These are phyloP conservation scores for Synergus gifuensis DNA, from an alignment of 2,888 invertebrate genomes.

Conservation along the genomic window DNA sequence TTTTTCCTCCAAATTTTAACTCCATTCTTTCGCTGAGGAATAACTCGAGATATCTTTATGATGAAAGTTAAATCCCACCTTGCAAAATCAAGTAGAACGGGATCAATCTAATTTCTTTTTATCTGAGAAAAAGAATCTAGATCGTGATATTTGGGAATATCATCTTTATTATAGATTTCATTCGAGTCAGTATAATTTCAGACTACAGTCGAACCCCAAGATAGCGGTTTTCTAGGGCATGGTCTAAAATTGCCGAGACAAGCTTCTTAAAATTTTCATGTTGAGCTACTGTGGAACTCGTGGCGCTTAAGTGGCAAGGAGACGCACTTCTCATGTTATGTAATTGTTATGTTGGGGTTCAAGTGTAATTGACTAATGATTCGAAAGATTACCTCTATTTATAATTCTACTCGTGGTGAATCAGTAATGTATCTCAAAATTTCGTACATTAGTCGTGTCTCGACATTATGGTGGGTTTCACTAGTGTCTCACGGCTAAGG, in stretches of 20 bases:
- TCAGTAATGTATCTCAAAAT: slow-evolving; percentile 20
- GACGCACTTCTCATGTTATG: too few species aligned
- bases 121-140: background rate
- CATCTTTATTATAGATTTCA: background rate
- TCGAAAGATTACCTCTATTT: background rate
- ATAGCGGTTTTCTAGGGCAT: too few species aligned
- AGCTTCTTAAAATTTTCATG: too few species aligned
- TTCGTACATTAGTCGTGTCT: slow-evolving; percentile 22
- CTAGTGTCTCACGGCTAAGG: slow-evolving; percentile 49
- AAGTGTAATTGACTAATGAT: background rate
- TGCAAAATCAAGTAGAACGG: background rate
- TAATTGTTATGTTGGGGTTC: too few species aligned
- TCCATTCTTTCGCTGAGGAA: background rate
- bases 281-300: too few species aligned
- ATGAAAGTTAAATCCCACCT: background rate
- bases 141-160: background rate
- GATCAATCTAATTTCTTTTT: background rate
- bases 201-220: background rate
- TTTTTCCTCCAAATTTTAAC: background rate
- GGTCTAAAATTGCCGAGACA: too few species aligned
- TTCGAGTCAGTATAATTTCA: background rate
- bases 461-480: background rate
- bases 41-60: background rate
- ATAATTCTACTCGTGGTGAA: background rate
- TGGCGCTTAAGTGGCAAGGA: too few species aligned